These are phyloP conservation scores for Tetragonisca angustula DNA, from an alignment of 2,888 invertebrate species.

Conservation along the genomic window DNA sequence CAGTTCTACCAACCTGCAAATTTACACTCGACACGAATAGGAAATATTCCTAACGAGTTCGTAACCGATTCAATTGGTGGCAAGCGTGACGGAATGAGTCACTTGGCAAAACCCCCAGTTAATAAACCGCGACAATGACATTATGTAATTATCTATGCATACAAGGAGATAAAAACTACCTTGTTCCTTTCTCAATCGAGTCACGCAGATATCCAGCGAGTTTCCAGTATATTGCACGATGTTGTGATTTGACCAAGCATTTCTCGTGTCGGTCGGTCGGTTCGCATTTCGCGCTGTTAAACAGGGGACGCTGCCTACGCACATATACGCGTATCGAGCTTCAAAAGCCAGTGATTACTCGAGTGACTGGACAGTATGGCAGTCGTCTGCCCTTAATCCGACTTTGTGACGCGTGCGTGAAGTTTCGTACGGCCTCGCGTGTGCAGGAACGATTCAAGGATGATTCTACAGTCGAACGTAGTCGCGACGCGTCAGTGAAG, in stretches of 20 bases:
- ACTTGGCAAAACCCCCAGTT: neutral
- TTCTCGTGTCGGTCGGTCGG: too few relatives aligned
- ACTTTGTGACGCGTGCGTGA: neutral
- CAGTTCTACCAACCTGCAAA: conserved; percentile 25
- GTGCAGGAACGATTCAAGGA: conserved; percentile 3
- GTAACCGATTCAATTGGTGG: conserved; percentile 3
- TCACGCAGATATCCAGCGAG: neutral
- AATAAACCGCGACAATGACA: conserved; percentile 11
- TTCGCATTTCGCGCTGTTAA: conserved; percentile 48
- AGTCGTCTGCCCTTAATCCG: conserved; percentile 24
- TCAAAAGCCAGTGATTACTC: conserved; percentile 17
- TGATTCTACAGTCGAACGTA: conserved; percentile 20
- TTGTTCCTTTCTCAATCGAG: neutral
- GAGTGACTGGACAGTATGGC: conserved; percentile 44
- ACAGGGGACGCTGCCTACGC: neutral
- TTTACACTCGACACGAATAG: neutral
- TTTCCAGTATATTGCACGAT: neutral
- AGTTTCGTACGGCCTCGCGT: conserved; percentile 9
- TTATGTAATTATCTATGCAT: conserved; percentile 35
- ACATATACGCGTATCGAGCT: conserved; percentile 1
- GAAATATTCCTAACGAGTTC: conserved; percentile 31
- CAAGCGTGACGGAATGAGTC: neutral
- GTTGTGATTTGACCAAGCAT: neutral
- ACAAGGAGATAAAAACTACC: conserved; percentile 11
- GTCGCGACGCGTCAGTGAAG: conserved; percentile 21